Evolutionary conservation across 64 coral and sea anemone genomes (phyloP), one percentile per base, ranked within the genome.

Genomic region (Acropora yongei): DNA sequence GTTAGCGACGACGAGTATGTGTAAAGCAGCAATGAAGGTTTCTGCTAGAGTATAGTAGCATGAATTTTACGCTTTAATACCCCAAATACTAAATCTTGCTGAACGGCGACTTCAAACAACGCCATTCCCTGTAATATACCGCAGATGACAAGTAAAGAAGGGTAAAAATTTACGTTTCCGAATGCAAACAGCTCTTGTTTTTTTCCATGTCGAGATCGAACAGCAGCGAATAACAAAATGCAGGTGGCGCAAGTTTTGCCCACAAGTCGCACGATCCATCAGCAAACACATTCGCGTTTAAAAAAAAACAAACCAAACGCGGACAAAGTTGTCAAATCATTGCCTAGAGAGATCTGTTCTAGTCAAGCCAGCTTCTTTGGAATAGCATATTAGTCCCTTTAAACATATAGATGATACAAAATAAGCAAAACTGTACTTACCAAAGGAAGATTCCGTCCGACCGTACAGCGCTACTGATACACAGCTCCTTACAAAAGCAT

Each of bases 211-310:
- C 10, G 10, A 72, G 82, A 17, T 48, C 43, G 63, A 42, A 9
- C 16, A 48, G 16, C 18, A 72, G 19, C 16, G 44, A 85, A 85
- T 42, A 47, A 12, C 60, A 7, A 65, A 71, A 65, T 69, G 65
- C 82, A 85, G 82, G 82, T 85, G 82, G 82, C 41, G 43, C 61
- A 18, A 85, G 6, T 18, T 68, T 69, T 69, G 82, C 63, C 75
- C 82, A 30, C 61, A 30, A 85, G 63, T 85, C 61, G 82, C 63
- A 69, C 18, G 82, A 48, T 30, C 68, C 68, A 85, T 71, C 82
- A 85, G 68, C 63, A 85, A 71, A 71, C 82, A 85, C 47, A 30
- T 30, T 83, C 57, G 82, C 63, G 47, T 69, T 72, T 71, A 60
- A 43, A 8, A 6, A 6, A 18, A 5, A 66, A 71, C 63, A 69